Evolutionary conservation across 1,140 invertebrate genomes (phyloP).

Genomic region (Drepana arcuata): DNA sequence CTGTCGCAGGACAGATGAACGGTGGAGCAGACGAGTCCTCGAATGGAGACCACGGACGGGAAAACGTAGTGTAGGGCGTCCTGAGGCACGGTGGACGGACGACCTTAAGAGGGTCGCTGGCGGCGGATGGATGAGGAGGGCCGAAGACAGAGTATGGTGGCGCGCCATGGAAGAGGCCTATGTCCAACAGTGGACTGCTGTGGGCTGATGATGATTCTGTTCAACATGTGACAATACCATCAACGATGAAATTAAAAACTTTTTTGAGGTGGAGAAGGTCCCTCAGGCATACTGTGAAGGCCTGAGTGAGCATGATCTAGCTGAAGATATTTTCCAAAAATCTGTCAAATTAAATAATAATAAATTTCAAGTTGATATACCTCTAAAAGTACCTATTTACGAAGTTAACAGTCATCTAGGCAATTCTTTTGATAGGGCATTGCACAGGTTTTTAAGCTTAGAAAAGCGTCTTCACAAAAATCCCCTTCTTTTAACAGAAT

Average conservation of each 20-base stretch:
- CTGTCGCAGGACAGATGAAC: too few species aligned
- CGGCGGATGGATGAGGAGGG: too few species aligned
- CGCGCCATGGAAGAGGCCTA: too few species aligned
- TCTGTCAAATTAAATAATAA: constrained; percentile 4
- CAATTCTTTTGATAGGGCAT: constrained; percentile 6
- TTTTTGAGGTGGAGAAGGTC: constrained; percentile 4
- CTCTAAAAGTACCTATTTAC: constrained; percentile 2
- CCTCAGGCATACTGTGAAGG: constrained; percentile 4
- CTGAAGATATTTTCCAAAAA: constrained; percentile 2
- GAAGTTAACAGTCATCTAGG: constrained; percentile 4
- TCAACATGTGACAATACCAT: not conserved
- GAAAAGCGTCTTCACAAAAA: constrained; percentile 8
- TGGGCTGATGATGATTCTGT: too few species aligned
- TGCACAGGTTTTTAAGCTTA: constrained; percentile 6
- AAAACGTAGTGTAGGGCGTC: too few species aligned
- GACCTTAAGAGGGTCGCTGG: too few species aligned
- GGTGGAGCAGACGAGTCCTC: too few species aligned
- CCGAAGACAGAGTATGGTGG: too few species aligned
- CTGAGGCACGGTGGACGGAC: too few species aligned
- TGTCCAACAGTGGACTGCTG: too few species aligned
- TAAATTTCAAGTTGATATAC: constrained; percentile 9
- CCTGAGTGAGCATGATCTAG: not conserved
- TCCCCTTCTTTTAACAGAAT: not conserved
- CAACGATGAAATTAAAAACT: constrained; percentile 1
- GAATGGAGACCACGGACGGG: too few species aligned